These are phyloP conservation scores for Rotaria socialis DNA, from an alignment of 2,888 invertebrate genomes.

Conservation along the genomic window DNA sequence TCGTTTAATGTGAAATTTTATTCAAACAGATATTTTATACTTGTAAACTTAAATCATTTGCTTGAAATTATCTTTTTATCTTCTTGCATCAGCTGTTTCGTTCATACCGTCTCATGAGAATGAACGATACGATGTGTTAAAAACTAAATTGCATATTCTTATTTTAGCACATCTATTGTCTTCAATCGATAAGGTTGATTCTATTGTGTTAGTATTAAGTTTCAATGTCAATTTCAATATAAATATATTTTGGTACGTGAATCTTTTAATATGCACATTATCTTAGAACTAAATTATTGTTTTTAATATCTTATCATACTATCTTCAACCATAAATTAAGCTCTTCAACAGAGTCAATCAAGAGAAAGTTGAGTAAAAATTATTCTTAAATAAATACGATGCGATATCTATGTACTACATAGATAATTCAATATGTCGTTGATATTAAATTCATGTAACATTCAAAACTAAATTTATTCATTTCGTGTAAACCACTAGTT, in stretches of 20 bases:
- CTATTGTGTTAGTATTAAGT: neutral
- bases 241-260: neutral
- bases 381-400: neutral
- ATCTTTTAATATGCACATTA: neutral
- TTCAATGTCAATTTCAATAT: neutral
- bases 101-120: neutral
- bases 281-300: neutral
- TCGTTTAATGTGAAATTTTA: neutral
- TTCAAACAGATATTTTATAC: neutral
- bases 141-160: neutral
- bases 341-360: neutral
- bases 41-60: neutral
- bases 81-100: too few species aligned
- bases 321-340: neutral
- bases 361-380: neutral
- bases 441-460: neutral
- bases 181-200: neutral
- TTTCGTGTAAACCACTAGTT: neutral
- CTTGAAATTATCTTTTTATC: neutral
- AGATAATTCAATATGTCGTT: neutral
- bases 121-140: neutral
- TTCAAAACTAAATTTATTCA: neutral
- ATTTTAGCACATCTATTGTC: neutral
- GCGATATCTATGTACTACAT: neutral
- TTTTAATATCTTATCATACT: neutral